Conservation (phyloP, 2,113 vertebrate genomes). For the Oryzias celebensis region DNA sequence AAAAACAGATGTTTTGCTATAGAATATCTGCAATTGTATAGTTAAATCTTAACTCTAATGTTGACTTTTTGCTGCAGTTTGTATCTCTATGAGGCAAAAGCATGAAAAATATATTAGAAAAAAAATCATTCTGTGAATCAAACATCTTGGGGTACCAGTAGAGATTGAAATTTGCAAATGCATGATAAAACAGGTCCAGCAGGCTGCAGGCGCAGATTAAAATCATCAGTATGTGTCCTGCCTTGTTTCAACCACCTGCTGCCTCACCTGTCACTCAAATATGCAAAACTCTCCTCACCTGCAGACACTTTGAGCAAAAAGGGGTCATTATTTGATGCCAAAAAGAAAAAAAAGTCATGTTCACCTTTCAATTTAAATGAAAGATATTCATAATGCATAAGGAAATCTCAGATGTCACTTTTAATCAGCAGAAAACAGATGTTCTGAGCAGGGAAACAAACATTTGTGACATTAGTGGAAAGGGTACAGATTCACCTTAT, state of each 20-base stretch:
- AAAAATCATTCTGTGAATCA: too few relatives aligned
- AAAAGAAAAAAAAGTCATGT: conserved; percentile 1
- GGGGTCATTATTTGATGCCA: not conserved
- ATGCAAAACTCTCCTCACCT: conserved; percentile 9
- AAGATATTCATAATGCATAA: conserved; percentile 41
- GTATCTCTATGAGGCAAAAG: too few relatives aligned
- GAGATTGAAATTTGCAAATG: conserved; percentile 4
- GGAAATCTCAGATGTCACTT: conserved; percentile 4
- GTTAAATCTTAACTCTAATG: too few relatives aligned
- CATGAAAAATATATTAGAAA: too few relatives aligned
- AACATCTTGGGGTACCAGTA: too few relatives aligned
- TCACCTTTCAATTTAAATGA: conserved; percentile 10
- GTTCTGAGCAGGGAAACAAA: not conserved
- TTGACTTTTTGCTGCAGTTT: too few relatives aligned
- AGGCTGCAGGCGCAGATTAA: conserved; percentile 16
- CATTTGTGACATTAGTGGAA: not conserved
- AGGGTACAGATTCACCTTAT: not conserved
- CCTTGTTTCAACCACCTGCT: conserved; percentile 26
- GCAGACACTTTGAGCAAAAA: conserved; percentile 11
- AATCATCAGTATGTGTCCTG: conserved; percentile 22
- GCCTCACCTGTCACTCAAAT: conserved; percentile 50
- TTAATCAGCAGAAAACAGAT: not conserved
- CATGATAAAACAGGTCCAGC: not conserved
- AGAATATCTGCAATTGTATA: too few relatives aligned
- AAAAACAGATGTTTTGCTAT: too few relatives aligned